Evolutionary conservation across 2,888 invertebrate species (phyloP).

Genomic region (Portevinia maculata): DNA sequence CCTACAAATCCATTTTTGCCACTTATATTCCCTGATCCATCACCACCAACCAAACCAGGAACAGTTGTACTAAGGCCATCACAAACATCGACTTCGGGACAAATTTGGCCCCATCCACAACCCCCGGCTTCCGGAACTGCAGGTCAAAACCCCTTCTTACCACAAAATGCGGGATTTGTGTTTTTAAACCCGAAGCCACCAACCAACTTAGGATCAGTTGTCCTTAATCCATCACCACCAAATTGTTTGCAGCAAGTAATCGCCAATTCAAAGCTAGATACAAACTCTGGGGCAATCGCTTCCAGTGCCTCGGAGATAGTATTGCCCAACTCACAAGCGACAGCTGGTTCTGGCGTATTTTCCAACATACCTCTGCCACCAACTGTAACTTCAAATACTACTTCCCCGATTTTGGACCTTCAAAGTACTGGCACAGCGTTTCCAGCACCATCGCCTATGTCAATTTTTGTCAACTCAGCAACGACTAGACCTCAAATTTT

Average conservation of each 20-base stretch:
- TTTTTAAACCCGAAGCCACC: background rate
- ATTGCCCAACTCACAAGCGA: conserved; percentile 4
- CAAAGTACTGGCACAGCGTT: background rate
- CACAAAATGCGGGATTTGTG: background rate
- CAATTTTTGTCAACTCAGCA: too few species aligned
- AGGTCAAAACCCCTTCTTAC: conserved; percentile 34
- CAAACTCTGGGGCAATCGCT: background rate
- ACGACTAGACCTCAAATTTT: background rate
- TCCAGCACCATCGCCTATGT: background rate
- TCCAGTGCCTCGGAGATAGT: background rate
- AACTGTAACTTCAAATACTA: background rate
- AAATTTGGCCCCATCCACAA: background rate
- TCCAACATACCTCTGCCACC: background rate
- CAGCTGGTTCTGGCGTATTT: background rate
- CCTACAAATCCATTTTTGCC: conserved; percentile 4
- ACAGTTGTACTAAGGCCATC: background rate
- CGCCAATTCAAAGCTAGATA: background rate
- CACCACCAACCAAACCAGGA: background rate
- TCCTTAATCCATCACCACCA: background rate
- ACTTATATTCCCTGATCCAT: background rate
- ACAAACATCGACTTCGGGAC: background rate
- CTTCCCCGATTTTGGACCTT: background rate
- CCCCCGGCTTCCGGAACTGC: background rate
- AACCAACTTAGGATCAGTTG: background rate
- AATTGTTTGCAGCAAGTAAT: background rate